Base-by-base conservation (phyloP, 2,113 vertebrate species). In the Melanocharis versteri region DNA sequence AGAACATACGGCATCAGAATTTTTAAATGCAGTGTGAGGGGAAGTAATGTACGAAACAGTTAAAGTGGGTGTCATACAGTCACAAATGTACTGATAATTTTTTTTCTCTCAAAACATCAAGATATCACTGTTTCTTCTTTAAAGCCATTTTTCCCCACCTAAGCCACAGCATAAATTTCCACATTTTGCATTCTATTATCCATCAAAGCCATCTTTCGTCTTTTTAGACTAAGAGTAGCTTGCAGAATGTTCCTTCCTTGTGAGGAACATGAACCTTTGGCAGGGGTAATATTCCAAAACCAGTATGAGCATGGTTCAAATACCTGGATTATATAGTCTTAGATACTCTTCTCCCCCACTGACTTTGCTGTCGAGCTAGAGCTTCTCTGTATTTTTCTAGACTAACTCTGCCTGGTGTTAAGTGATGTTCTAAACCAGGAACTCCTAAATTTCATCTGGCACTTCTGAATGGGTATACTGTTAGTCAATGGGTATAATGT, bases 1-100 rank as follows among this genome's bases (percentile, higher is more conserved):
- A 97, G 48, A 89, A 71, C 30, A 87, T 60, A 84, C 21, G 91
- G 69, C 58, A 93, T 76, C 62, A 57, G 53, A 83, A 92, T 76
- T 94, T 81, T 94, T 45, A 87, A 94, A 90, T 88, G 87, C 48
- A 58, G 20, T 44, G 39, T 60, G 48, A 92, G 31, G 21, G 40
- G n/a, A 92, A 83, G 44, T 45, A 87, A 91, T 58, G 18, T 54
- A 69, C 5, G 15, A 83, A 94, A 95, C 1, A 2, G 35, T 81
- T 92, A 61, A 83, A 77, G 42, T 37, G 31, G 20, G 15, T 54
- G 50, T 68, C 56, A 71, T 39, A 54, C 31, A 53, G 37, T 57
- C 39, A 86, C 26, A 61, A 93, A 80, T 23, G 11, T 40, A 42
- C 28, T 57, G 27, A 57, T 13, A 40, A 17, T 13, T 81, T 61